Evolutionary conservation across 2,113 vertebrate genomes (phyloP).

Genomic region (Hyaena hyaena): DNA sequence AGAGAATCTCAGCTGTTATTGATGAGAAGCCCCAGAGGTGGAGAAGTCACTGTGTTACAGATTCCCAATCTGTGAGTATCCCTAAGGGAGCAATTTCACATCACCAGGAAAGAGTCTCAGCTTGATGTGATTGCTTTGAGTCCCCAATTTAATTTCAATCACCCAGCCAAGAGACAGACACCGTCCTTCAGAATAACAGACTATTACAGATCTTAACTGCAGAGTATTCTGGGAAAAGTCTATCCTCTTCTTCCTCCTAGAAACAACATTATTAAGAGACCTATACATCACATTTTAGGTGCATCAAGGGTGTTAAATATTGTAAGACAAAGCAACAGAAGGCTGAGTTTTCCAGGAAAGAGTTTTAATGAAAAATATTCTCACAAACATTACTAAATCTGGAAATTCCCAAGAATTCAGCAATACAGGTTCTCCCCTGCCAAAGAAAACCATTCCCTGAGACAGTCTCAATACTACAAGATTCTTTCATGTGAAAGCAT

Average conservation of each 20-base stretch:
- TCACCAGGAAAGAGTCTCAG: constrained; percentile 65
- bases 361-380: constrained; percentile 67
- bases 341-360: constrained; percentile 40
- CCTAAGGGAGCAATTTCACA: constrained; percentile 76
- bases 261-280: constrained; percentile 69
- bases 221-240: constrained; percentile 57
- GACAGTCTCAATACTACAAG: constrained; percentile 20
- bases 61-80: constrained; percentile 69
- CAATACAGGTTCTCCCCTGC: constrained; percentile 46
- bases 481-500: constrained; percentile 54
- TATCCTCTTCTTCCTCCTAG: constrained; percentile 54
- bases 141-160: constrained; percentile 81
- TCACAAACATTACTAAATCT: constrained; percentile 56
- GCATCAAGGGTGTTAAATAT: constrained; percentile 62
- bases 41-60: constrained; percentile 76
- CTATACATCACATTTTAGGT: constrained; percentile 50
- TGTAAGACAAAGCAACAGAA: constrained; percentile 61
- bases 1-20: constrained; percentile 73
- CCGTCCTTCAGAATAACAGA: constrained; percentile 76
- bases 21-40: constrained; percentile 72
- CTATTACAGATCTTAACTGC: constrained; percentile 66
- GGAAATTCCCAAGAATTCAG: constrained; percentile 69
- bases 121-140: constrained; percentile 78
- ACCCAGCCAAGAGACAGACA: constrained; percentile 74
- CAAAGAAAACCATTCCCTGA: constrained; percentile 51